These are phyloP conservation scores for Eulithis testata DNA, from an alignment of 2,888 invertebrate genomes.

Conservation along the genomic window DNA sequence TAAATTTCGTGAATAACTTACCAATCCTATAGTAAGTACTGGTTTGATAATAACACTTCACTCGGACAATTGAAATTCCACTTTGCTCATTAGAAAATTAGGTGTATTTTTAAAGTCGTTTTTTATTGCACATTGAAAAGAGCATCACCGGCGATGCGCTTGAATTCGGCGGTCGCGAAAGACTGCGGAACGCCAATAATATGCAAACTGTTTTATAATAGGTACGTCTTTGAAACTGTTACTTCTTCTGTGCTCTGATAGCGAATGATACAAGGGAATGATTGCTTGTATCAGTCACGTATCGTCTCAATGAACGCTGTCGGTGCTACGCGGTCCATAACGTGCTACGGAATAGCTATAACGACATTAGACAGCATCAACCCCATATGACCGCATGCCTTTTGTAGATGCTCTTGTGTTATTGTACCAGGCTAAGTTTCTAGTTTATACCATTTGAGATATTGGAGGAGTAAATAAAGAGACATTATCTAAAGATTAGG, in stretches of 20 bases:
- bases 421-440: not conserved
- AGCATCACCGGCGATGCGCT: slow-evolving; percentile 38
- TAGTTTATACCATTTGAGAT: not conserved
- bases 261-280: slow-evolving; percentile 16
- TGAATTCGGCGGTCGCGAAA: slow-evolving; percentile 46
- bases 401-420: not conserved
- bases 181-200: slow-evolving; percentile 48
- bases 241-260: slow-evolving; percentile 20
- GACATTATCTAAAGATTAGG: too few species aligned
- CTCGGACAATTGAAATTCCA: not conserved
- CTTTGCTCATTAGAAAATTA: slow-evolving; percentile 12
- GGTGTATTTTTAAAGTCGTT: not conserved
- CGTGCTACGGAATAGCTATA: slow-evolving; percentile 19
- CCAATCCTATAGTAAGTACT: slow-evolving; percentile 1
- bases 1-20: slow-evolving; percentile 10
- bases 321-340: slow-evolving; percentile 8
- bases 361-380: not conserved
- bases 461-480: too few species aligned
- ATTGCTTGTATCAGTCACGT: slow-evolving; percentile 21
- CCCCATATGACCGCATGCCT: not conserved
- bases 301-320: slow-evolving; percentile 6
- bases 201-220: slow-evolving; percentile 46
- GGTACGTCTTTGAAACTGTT: slow-evolving; percentile 13
- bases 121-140: not conserved
- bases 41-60: slow-evolving; percentile 13